Percentiles rank a stretch among this genome's conserved stretches.
Evolutionary conservation across 2,797 vertebrate species (phyloP).

Genomic region (Eulemur rubriventer): DNA sequence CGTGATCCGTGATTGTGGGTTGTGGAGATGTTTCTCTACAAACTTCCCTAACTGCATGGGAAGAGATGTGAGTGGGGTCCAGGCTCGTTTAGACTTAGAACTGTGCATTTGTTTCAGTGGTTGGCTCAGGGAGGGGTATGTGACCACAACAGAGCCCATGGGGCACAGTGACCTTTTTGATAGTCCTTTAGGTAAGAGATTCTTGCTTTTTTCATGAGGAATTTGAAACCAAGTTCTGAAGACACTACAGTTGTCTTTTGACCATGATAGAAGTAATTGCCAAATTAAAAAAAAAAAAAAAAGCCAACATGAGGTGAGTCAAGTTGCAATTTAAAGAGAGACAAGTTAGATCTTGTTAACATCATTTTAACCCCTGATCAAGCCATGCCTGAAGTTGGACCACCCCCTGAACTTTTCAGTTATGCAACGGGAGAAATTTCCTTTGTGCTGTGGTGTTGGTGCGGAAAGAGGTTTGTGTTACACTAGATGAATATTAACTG

Average conservation of each 20-base stretch:
- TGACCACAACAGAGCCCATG: not conserved
- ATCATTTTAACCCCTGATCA: not conserved
- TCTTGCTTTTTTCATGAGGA: not conserved
- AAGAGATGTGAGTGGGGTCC: not conserved
- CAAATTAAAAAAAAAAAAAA: not conserved
- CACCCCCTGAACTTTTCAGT: not conserved
- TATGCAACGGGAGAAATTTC: not conserved
- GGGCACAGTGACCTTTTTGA: not conserved
- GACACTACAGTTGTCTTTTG: not conserved
- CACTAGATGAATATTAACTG: not conserved
- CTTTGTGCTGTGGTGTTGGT: not conserved
- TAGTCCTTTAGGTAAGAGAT: not conserved
- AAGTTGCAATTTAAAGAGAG: not conserved
- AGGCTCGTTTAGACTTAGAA: not conserved
- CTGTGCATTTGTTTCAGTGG: not conserved
- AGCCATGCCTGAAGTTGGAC: not conserved
- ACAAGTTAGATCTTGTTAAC: not conserved
- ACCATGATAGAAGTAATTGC: not conserved
- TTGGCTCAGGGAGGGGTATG: not conserved
- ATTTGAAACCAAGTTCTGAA: not conserved
- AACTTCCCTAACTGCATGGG: not conserved
- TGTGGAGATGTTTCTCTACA: too few species aligned
- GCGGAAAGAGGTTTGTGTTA: not conserved
- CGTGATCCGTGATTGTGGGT: not conserved
- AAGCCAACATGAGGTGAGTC: not conserved